Evolutionary conservation across 2,113 vertebrate species (phyloP).

Genomic region (Pelmatolapia mariae): DNA sequence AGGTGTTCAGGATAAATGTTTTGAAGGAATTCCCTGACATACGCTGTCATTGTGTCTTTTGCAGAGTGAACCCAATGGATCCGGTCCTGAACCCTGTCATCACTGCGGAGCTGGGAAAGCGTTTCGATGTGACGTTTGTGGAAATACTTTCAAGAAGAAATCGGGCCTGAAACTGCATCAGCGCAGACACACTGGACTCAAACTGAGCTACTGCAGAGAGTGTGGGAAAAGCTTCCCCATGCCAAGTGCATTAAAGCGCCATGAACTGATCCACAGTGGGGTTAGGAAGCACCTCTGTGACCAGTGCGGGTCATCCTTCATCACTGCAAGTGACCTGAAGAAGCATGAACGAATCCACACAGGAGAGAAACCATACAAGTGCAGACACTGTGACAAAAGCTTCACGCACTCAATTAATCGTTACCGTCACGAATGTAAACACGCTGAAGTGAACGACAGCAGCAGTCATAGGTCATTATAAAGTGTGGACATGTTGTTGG

Average conservation of each 20-base stretch:
- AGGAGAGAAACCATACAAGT: not conserved
- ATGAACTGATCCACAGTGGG: not conserved
- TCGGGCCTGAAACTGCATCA: not conserved
- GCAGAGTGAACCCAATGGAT: not conserved
- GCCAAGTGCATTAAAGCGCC: not conserved
- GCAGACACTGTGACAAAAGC: not conserved
- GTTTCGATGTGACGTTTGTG: not conserved
- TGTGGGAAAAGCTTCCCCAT: not conserved
- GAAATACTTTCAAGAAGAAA: not conserved
- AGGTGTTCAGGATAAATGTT: not conserved
- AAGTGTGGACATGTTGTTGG: not conserved
- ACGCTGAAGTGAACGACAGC: accelerated
- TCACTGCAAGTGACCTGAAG: not conserved
- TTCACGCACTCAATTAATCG: not conserved
- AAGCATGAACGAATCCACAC: not conserved
- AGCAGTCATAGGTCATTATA: not conserved
- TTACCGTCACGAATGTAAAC: not conserved
- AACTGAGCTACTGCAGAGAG: not conserved
- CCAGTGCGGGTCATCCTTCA: not conserved
- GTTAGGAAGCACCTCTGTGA: not conserved
- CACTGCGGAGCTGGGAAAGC: not conserved
- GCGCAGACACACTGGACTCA: not conserved
- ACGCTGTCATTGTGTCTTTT: not conserved
- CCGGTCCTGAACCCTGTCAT: not conserved
- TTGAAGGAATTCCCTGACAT: not conserved